Percentiles rank a stretch among this genome's conserved stretches.
These are phyloP conservation scores for Tylochromis polylepis DNA, from an alignment of 2,113 vertebrate species.

Conservation along the genomic window DNA sequence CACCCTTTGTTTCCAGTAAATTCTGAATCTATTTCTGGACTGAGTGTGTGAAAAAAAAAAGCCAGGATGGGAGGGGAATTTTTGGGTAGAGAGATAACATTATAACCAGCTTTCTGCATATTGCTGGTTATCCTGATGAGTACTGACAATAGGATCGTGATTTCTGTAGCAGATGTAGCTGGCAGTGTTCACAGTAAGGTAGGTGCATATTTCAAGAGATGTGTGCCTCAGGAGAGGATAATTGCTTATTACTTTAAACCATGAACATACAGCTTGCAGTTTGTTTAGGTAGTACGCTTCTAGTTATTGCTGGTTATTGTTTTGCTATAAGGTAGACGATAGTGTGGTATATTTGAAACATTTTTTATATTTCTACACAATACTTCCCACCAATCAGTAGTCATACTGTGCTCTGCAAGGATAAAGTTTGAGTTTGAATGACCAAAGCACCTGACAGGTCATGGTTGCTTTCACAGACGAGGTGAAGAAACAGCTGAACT, in stretches of 20 bases:
- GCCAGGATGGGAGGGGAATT: background rate
- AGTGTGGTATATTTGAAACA: background rate
- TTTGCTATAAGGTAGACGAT: background rate
- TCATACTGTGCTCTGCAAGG: background rate
- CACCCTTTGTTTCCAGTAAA: slow-evolving; percentile 66
- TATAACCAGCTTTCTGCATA: too few relatives aligned
- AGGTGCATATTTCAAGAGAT: background rate
- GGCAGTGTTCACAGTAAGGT: background rate
- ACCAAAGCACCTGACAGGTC: background rate
- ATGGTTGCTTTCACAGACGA: background rate
- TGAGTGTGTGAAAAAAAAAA: background rate
- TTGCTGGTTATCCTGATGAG: background rate
- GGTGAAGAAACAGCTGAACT: background rate
- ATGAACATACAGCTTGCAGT: background rate
- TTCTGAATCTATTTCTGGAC: slow-evolving; percentile 60
- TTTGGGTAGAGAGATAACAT: background rate
- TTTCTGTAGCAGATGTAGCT: background rate
- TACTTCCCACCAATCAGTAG: background rate
- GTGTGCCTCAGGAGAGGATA: background rate
- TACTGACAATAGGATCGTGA: background rate
- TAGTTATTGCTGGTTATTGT: background rate
- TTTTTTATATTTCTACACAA: background rate
- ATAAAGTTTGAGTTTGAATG: background rate
- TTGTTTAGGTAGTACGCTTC: background rate
- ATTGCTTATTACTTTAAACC: background rate